These are phyloP conservation scores for Hyphantria cunea DNA, from an alignment of 1,140 invertebrate species.

Conservation along the genomic window DNA sequence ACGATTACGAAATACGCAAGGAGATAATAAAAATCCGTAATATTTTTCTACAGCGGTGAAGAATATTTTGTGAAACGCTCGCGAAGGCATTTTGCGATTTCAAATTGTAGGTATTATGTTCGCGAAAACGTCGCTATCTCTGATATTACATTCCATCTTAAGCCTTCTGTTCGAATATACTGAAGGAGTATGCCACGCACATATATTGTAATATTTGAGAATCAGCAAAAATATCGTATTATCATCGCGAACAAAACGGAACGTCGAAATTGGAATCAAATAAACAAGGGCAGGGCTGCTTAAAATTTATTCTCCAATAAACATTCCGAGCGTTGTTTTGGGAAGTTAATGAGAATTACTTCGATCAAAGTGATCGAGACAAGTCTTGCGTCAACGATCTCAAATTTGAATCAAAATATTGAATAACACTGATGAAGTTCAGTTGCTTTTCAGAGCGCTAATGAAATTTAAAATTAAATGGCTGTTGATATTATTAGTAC, in stretches of 20 bases:
- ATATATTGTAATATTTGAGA: slow-evolving; percentile 46
- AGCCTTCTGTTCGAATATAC: slow-evolving; percentile 30
- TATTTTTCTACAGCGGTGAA: slow-evolving; percentile 47
- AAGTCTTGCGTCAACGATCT: slow-evolving; percentile 9
- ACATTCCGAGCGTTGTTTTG: slow-evolving; percentile 25
- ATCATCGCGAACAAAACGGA: slow-evolving; percentile 9
- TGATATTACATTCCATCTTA: slow-evolving; percentile 60
- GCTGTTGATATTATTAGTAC: too few relatives aligned
- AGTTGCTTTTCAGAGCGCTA: not conserved
- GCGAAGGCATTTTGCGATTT: slow-evolving; percentile 60
- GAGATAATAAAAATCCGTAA: slow-evolving; percentile 53
- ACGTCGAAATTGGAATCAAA: slow-evolving; percentile 20
- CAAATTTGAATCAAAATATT: slow-evolving; percentile 18
- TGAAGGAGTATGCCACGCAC: slow-evolving; percentile 35
- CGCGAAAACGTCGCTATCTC: slow-evolving; percentile 54
- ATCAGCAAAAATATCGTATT: slow-evolving; percentile 42
- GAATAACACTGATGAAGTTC: not conserved
- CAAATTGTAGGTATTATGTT: slow-evolving; percentile 66
- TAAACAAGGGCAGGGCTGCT: slow-evolving; percentile 19
- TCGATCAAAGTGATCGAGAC: slow-evolving; percentile 14
- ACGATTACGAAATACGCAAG: slow-evolving; percentile 35
- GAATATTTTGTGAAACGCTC: slow-evolving; percentile 56
- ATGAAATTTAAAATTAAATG: not conserved
- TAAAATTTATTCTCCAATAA: slow-evolving; percentile 33
- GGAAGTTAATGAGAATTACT: slow-evolving; percentile 31